A percentile compares a stretch with the other conserved stretches of the same genome.
Evolutionary conservation across 2,888 invertebrate species (phyloP).

Genomic region (Dynastes hyllus): DNA sequence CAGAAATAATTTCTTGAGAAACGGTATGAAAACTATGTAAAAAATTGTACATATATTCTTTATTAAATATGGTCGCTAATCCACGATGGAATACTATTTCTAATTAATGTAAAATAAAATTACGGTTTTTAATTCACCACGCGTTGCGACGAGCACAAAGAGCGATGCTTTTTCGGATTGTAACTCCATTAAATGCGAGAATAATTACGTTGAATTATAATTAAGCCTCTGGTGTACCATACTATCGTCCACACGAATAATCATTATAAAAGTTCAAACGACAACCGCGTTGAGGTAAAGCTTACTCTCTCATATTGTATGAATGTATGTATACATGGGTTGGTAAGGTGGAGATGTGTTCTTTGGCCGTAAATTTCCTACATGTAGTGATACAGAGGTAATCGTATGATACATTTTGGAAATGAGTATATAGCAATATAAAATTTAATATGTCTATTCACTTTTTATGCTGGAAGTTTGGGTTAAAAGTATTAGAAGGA

Average conservation of each 20-base stretch:
- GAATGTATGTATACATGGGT: background rate
- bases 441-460: background rate
- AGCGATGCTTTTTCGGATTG: constrained; percentile 42
- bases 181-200: constrained; percentile 47
- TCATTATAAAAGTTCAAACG: constrained; percentile 40
- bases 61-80: too few relatives aligned
- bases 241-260: constrained; percentile 34
- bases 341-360: background rate
- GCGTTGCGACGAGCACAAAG: constrained; percentile 32
- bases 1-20: too few relatives aligned
- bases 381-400: background rate
- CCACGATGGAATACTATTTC: constrained; percentile 20
- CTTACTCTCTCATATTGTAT: background rate
- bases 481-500: too few relatives aligned
- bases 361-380: background rate
- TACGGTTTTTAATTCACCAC: constrained; percentile 39
- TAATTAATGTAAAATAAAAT: constrained; percentile 45
- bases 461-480: too few relatives aligned
- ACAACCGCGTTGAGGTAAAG: constrained; percentile 26
- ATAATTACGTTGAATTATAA: constrained; percentile 47
- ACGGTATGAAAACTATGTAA: too few relatives aligned
- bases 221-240: constrained; percentile 42
- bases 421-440: background rate
- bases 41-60: too few relatives aligned
- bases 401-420: background rate